Base-by-base conservation (phyloP, 2,797 vertebrate genomes). In the Anas capensis region DNA sequence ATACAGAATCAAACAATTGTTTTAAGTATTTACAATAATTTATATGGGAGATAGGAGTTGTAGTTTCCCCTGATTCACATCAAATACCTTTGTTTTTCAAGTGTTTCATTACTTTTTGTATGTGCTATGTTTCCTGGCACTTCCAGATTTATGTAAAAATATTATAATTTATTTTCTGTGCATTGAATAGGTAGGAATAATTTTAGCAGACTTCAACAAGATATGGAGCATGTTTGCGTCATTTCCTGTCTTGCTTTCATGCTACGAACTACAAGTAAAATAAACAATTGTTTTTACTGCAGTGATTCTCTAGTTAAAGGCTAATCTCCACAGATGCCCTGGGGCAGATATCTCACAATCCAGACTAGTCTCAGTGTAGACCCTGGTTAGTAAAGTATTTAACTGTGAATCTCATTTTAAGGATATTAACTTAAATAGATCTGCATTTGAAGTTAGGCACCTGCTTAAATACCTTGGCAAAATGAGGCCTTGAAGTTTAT, bases 41-140 rank as follows among this genome's bases (percentile, higher is more conserved):
- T 48, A 3, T 34, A 17, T 40, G 87, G 79, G 88, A 93, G 97
- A 9, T 95, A 88, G 82, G 86, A 92, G 82, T 91, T 88, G 69
- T 21, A 16, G 33, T 42, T 60, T 62, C 3, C 60, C 57, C 89
- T 95, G 86, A 46, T 64, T 89, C 5, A 0, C 31, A 27, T 58
- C 58, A 33, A 10, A 29, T 38, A 17, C 19, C 76, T 91, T 76
- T 14, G 20, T 46, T 86, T 90, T 84, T 48, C 16, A 38, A 75
- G 69, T 16, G 27, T 65, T 82, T 14, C 21, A 17, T 48, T 40
- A 3, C 26, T 94, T 81, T n/a, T 31, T 20, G 38, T 54, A 1
- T 19, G 1, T 26, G 72, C 33, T 44, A 0, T 10, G 42, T 51
- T 57, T 80, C 33, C 46, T 80, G 36, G 17, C 40, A 80, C 83